phyloP scores from a whole-genome alignment of 2,888 invertebrate species.

The Eupithecia inturbata region DNA sequence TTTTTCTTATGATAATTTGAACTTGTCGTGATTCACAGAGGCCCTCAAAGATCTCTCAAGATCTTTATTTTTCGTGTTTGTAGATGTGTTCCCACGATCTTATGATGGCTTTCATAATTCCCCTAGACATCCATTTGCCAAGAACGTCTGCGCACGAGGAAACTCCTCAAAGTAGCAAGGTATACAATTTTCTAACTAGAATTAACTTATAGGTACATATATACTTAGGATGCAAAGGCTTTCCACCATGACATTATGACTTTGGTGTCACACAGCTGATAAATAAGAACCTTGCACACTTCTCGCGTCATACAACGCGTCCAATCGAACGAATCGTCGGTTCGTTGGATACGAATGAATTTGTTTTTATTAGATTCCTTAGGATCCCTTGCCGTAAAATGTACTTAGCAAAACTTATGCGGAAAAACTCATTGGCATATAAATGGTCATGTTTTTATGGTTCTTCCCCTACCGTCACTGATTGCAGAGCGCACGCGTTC shows the following conservation, averaged over 20 bases:
- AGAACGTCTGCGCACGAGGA: background rate
- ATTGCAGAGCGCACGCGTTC: slow-evolving; percentile 68
- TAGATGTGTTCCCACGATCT: slow-evolving; percentile 5
- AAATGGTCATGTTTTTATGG: slow-evolving; percentile 3
- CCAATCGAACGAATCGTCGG: too few relatives aligned
- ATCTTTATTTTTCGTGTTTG: slow-evolving; percentile 1
- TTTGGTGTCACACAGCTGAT: too few relatives aligned
- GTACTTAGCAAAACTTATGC: background rate
- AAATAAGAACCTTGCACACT: too few relatives aligned
- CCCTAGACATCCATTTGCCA: background rate
- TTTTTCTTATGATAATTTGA: background rate
- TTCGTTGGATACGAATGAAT: too few relatives aligned
- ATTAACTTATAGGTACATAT: too few relatives aligned
- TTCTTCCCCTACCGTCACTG: slow-evolving; percentile 44
- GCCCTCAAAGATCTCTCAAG: background rate
- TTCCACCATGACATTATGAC: too few relatives aligned
- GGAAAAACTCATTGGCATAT: background rate
- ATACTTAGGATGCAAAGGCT: too few relatives aligned
- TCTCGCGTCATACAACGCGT: too few relatives aligned
- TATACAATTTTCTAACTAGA: too few relatives aligned
- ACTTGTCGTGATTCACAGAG: slow-evolving; percentile 3
- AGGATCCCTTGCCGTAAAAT: background rate
- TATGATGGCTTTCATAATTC: background rate
- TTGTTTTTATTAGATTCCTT: background rate
- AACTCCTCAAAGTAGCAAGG: too few relatives aligned